Percentiles rank a stretch among this genome's conserved stretches.
Evolutionary conservation across 2,888 invertebrate genomes (phyloP).

Genomic region (Argynnis bischoffii): DNA sequence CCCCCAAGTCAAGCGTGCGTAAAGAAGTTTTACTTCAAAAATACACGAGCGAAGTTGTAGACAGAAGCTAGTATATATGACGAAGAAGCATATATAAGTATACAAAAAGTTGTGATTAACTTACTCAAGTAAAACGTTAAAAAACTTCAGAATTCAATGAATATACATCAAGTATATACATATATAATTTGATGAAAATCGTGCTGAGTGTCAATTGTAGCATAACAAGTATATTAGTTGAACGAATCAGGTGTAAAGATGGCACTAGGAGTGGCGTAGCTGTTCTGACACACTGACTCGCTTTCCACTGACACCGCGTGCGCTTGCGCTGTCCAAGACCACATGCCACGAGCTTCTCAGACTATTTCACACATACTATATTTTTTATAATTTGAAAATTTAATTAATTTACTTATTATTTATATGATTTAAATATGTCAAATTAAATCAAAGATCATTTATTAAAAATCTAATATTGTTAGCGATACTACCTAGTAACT

Average conservation of each 20-base stretch:
- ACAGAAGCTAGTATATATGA: too few relatives aligned
- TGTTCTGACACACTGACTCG: conserved; percentile 79
- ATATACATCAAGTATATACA: neutral
- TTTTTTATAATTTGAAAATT: neutral
- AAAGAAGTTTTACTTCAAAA: too few relatives aligned
- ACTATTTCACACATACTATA: conserved; percentile 14
- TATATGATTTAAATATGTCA: neutral
- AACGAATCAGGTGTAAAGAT: conserved; percentile 57
- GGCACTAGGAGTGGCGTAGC: conserved; percentile 46
- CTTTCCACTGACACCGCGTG: conserved; percentile 64
- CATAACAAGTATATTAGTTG: conserved; percentile 48
- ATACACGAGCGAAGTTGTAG: too few relatives aligned
- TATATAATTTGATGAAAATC: conserved; percentile 7
- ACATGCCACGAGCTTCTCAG: conserved; percentile 22
- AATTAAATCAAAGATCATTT: neutral
- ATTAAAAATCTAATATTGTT: neutral
- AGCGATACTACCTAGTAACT: neutral
- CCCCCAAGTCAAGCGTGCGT: too few relatives aligned
- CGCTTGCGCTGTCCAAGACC: conserved; percentile 33
- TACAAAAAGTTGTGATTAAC: too few relatives aligned
- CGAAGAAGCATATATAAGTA: too few relatives aligned
- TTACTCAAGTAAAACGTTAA: neutral
- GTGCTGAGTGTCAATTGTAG: conserved; percentile 21
- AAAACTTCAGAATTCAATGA: neutral
- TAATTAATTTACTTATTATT: neutral